Evolutionary conservation across 2,888 invertebrate species (phyloP).

Genomic region (Stegophylla sp.): DNA sequence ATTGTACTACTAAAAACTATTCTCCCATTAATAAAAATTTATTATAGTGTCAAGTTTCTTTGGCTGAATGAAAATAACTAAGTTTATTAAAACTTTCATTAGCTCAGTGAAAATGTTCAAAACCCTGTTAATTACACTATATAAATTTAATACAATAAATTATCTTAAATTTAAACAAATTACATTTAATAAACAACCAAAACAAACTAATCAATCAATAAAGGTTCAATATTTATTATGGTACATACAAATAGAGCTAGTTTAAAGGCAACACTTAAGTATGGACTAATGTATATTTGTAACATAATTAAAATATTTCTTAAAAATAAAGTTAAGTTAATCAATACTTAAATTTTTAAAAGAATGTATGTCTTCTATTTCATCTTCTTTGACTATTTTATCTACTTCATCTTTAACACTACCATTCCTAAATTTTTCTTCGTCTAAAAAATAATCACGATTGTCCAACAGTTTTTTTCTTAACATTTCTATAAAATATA

Average conservation of each 20-base stretch:
- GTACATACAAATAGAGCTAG: neutral
- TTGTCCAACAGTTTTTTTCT: constrained; percentile 60
- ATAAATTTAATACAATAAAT: constrained; percentile 4
- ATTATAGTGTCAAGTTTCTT: neutral
- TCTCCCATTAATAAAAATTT: neutral
- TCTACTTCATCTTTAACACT: constrained; percentile 61
- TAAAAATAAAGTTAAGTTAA: constrained; percentile 53
- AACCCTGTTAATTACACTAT: constrained; percentile 7
- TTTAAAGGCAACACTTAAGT: neutral
- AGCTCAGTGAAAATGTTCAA: neutral
- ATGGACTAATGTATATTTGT: neutral
- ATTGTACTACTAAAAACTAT: too few relatives aligned
- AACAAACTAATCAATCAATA: neutral
- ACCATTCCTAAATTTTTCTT: constrained; percentile 62
- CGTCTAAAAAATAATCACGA: constrained; percentile 61
- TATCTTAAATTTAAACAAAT: neutral
- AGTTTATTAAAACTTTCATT: neutral
- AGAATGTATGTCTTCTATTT: constrained; percentile 60
- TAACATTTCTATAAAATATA: constrained; percentile 36
- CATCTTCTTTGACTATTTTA: constrained; percentile 43
- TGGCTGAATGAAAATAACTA: neutral
- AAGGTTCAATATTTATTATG: neutral
- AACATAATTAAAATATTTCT: neutral
- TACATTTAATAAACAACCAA: neutral
- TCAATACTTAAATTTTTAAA: constrained; percentile 63